Base-by-base conservation (phyloP, 2,797 vertebrate genomes). In the Cryptoprocta ferox region DNA sequence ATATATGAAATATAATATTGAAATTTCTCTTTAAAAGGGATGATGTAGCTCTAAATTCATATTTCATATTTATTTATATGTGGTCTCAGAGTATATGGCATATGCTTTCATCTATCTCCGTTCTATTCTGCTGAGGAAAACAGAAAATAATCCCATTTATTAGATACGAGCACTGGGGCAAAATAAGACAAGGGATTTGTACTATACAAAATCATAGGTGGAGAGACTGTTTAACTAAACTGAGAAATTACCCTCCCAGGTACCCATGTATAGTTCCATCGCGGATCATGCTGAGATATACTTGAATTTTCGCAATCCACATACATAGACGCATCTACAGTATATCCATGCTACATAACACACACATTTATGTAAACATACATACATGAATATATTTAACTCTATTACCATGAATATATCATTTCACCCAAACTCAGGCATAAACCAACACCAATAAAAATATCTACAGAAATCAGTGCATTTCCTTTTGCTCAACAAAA, bases 11-110 rank as follows among this genome's bases (percentile, higher is more conserved):
- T 15, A 53, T 71, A 94, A 42, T 87, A 71, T 19, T 93, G 24
- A 85, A 96, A 89, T 39, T 85, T 89, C 18, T 48, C 66, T 95
- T 83, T 83, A 91, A 71, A 93, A 83, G 10, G 39, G 70, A 68
- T 35, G 7, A 91, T 89, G 14, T 70, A 45, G 6, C 30, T 88
- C 11, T 80, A 71, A 92, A 83, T 65, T 24, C 2, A 59, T 42
- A 80, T 39, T 84, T 95, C 80, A 24, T 42, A 66, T 68, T 97
- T 81, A 87, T 80, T 91, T 42, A n/a, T 53, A 45, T 42, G 9
- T 35, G 30, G 13, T 89, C 50, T 88, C 71, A 70, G 91, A 61
- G 19, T 84, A 1, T 56, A 5, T 28, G 37, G 37, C 21, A 80
- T 14, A 92, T 1, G 35, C 1, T 37, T 18, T 82, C 45, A 65